phyloP scores from a whole-genome alignment of 1,140 invertebrate species.

The Drosophila nigrodunni region DNA sequence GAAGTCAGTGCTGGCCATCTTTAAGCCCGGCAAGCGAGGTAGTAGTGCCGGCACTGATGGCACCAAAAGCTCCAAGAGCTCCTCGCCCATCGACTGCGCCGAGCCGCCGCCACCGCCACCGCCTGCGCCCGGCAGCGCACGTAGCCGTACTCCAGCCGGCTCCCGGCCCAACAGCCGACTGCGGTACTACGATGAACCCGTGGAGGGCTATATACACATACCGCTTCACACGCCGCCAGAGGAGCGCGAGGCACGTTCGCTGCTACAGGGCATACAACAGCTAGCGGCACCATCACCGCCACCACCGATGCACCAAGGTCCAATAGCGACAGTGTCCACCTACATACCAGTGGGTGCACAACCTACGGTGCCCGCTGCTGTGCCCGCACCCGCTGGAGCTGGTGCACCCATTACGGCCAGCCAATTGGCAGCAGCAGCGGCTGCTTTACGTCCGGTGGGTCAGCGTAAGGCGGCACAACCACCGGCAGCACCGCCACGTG shows the following conservation, averaged over 20 bases:
- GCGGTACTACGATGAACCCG: slow-evolving; percentile 87
- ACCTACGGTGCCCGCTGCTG: not conserved
- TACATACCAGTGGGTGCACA: slow-evolving; percentile 1
- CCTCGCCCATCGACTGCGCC: slow-evolving; percentile 75
- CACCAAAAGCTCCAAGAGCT: slow-evolving; percentile 78
- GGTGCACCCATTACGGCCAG: slow-evolving; percentile 62
- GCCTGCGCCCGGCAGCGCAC: slow-evolving; percentile 52
- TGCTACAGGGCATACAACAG: slow-evolving; percentile 73
- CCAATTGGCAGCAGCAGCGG: slow-evolving; percentile 62
- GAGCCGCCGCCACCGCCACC: slow-evolving; percentile 63
- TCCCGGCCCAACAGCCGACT: slow-evolving; percentile 76
- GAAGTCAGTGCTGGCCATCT: slow-evolving; percentile 88
- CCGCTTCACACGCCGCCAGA: slow-evolving; percentile 89
- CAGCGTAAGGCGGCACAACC: slow-evolving; percentile 41
- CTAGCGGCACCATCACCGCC: slow-evolving; percentile 67
- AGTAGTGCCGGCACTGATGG: slow-evolving; percentile 65
- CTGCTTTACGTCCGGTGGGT: slow-evolving; percentile 63
- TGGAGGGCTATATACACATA: slow-evolving; percentile 87
- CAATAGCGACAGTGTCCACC: not conserved
- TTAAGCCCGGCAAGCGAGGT: slow-evolving; percentile 86
- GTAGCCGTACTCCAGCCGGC: slow-evolving; percentile 58
- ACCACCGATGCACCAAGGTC: slow-evolving; percentile 36
- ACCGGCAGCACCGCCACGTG: slow-evolving; percentile 39
- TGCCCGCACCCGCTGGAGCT: slow-evolving; percentile 21
- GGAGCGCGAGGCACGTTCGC: slow-evolving; percentile 85